Evolutionary conservation across 2,797 vertebrate species (phyloP), one percentile per base, ranked within the genome.

Genomic region (Alfaro cultratus): DNA sequence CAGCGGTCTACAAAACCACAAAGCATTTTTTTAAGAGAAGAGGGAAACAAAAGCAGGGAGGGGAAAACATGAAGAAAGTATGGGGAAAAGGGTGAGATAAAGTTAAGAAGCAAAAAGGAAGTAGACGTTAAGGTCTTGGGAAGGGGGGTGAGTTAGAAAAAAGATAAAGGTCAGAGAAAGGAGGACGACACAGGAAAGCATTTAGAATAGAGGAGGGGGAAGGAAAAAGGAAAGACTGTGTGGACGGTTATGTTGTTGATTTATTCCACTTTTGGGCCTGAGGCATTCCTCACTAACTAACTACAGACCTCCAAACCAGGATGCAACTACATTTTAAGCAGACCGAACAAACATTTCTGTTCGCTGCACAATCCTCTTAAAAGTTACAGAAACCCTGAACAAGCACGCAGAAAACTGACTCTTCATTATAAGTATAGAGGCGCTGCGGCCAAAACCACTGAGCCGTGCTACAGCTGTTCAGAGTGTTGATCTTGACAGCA

Each of bases 401-500:
- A 75, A 77, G 73, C 62, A 47, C 67, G 46, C 77, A 76, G 55
- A 85, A 60, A 76, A 11, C 68, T 62, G 49, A 83, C 73, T 67
- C 71, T 77, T 83, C 77, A 34, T 26, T 73, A 81, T 91, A 77
- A 79, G 88, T 87, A 89, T 90, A 83, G 87, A 78, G 83, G 76
- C 77, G 18, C 80, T 75, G 84, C 53, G 87, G 86, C 88, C 39
- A 77, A 78, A 88, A 82, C 84, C 89, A 85, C 85, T 21, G 85
- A 85, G 79, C 86, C 77, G 7, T 82, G 86, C 81, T 71, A 80
- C 90, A 85, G 86, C 87, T 90, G 90, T 84, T 89, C 87, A 80
- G 87, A 83, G 88, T 89, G 91, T 91, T 93, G 86, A 93, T 93
- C 87, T 87, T 89, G 87, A 94, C 90, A 89, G 86, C 80, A 41